A percentile compares a stretch with the other conserved stretches of the same genome.
phyloP scores from a whole-genome alignment of 2,797 vertebrate species.

The Trachops cirrhosus region DNA sequence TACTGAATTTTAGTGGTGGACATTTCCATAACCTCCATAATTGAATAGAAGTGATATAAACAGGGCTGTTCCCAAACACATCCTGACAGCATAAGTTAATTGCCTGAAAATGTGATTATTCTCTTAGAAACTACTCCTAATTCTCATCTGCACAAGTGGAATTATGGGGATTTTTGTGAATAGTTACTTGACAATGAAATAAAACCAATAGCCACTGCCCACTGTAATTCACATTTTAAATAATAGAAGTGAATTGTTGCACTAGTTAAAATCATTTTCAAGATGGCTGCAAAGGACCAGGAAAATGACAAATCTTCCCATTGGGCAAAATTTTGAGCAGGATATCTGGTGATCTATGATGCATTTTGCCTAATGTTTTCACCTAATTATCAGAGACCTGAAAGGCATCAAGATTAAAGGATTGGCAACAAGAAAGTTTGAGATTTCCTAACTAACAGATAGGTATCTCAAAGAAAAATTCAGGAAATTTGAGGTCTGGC shows the following conservation, averaged over 20 bases:
- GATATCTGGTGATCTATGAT: background rate
- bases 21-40: background rate
- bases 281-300: background rate
- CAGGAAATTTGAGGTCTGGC: background rate
- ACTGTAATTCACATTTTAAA: background rate
- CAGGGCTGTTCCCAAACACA: accelerated
- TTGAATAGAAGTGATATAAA: background rate
- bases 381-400: background rate
- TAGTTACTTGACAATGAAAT: background rate
- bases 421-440: background rate
- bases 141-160: background rate
- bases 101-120: background rate
- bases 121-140: background rate
- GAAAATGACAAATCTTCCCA: background rate
- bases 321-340: background rate
- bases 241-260: background rate
- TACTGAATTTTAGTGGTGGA: background rate
- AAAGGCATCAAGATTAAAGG: background rate
- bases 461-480: background rate
- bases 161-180: accelerated
- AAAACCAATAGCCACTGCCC: background rate
- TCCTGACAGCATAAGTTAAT: background rate
- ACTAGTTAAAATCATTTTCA: background rate
- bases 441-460: background rate
- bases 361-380: background rate